Evolutionary conservation across 1,140 invertebrate species (phyloP).

Genomic region (Dinoponera quadriceps): DNA sequence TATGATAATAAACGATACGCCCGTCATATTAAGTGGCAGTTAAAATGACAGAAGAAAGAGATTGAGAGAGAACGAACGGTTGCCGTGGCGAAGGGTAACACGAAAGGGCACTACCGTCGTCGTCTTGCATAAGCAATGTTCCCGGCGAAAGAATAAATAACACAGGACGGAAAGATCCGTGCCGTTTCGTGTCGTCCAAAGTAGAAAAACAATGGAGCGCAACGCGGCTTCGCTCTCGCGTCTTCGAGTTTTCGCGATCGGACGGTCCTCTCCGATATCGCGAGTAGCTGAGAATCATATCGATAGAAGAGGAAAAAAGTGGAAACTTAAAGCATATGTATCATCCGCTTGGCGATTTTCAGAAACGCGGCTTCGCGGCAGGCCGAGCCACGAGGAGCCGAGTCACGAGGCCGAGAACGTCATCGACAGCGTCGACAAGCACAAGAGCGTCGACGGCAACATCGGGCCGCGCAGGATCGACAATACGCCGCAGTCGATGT

Average conservation of each 20-base stretch:
- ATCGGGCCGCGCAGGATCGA: slow-evolving; percentile 74
- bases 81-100: no score
- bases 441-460: slow-evolving; percentile 65
- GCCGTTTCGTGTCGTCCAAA: not conserved
- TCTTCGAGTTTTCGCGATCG: not conserved
- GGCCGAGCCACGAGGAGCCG: slow-evolving; percentile 26
- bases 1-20: no score
- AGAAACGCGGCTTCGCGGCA: slow-evolving; percentile 59
- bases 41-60: no score
- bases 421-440: slow-evolving; percentile 46
- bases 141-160: slow-evolving; percentile 24
- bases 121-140: slow-evolving; percentile 3
- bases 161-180: slow-evolving; percentile 11
- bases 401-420: slow-evolving; percentile 65
- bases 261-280: no score
- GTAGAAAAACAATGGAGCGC: slow-evolving; percentile 7
- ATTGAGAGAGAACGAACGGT: no score
- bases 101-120: slow-evolving; percentile 5
- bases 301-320: not conserved
- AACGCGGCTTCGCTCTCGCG: not conserved
- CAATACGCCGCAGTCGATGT: slow-evolving; percentile 83
- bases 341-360: slow-evolving; percentile 7
- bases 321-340: not conserved
- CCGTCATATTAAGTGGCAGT: no score
- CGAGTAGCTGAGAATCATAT: no score